A percentile compares a stretch with the other conserved stretches of the same genome.
Conservation (phyloP, 2,888 invertebrate species). For the Amphipoea lucens region DNA sequence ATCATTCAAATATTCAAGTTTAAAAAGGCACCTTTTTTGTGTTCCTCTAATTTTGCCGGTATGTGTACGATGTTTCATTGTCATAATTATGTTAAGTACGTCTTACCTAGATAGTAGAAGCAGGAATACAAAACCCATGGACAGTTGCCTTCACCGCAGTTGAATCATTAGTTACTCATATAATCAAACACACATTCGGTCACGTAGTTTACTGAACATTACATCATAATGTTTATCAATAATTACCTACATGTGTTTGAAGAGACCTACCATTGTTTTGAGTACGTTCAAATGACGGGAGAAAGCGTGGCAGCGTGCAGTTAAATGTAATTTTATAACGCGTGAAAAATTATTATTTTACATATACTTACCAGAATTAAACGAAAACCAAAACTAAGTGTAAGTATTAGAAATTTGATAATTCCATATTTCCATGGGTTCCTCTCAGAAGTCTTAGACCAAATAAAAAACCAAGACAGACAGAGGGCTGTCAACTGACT, state of each 20-base stretch:
- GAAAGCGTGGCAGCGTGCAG: slow-evolving; percentile 6
- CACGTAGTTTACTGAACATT: slow-evolving; percentile 48
- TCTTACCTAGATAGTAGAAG: background rate
- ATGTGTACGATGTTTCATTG: background rate
- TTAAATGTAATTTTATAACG: background rate
- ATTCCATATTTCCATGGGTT: background rate
- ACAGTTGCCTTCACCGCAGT: slow-evolving; percentile 33
- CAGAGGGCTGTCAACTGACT: too few species aligned
- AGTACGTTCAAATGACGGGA: slow-evolving; percentile 2
- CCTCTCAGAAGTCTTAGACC: too few species aligned
- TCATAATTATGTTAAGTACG: slow-evolving; percentile 11
- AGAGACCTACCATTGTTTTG: slow-evolving; percentile 46
- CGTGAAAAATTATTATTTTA: slow-evolving; percentile 2
- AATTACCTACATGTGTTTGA: slow-evolving; percentile 33
- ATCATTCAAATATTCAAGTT: too few species aligned
- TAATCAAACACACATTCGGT: slow-evolving; percentile 32
- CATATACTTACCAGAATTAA: background rate
- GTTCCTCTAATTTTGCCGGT: too few species aligned
- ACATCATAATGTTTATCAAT: slow-evolving; percentile 57
- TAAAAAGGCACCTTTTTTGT: too few species aligned
- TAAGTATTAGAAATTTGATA: background rate
- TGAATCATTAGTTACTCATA: slow-evolving; percentile 38
- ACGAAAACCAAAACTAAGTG: background rate
- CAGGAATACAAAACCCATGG: slow-evolving; percentile 14
- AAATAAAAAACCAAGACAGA: too few species aligned